Base-by-base conservation (phyloP, 2,113 vertebrate genomes). In the Excalfactoria chinensis region DNA sequence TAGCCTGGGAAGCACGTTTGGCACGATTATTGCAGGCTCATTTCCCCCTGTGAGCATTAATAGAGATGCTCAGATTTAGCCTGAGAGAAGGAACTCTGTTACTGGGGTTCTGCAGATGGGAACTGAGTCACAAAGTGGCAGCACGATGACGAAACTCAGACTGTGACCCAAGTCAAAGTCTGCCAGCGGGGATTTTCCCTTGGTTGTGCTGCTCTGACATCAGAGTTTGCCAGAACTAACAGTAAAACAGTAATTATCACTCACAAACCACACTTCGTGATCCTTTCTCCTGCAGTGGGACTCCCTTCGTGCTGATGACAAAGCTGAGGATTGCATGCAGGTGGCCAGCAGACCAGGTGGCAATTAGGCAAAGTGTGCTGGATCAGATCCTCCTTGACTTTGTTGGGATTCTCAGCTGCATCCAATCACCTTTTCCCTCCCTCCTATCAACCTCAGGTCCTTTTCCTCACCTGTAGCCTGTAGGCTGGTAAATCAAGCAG, bases 241-340 rank as follows among this genome's bases (percentile, higher is more conserved):
- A 34, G 10, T 1, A 41, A 56, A 49, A 48, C 44, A 49, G n/a
- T 21, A 46, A 34, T 44, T 53, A 12, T 23, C 41, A 4, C 8
- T 72, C 59, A 35, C n/a, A 73, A 59, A 49, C 35, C 9, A 5
- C 34, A 17, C 3, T 59, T 69, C 67, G 2, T 22, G 21, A 14
- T 28, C 37, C 34, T 73, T 87, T 73, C 55, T 63, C 34, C 55
- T 3, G 4, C 23, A 55, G 25, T 63, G 55, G 6, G 43, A 85
- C 76, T 79, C 49, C 28, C 49, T 48, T 44, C 30, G 48, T 2
- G 6, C n/a, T 28, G 26, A 32, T 2, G 7, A 13, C 1, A 0
- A 4, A 69, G 67, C 44, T 55, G n/a, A 75, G 62, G 56, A 8
- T 23, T 1, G 0, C 0, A 0, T 26, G 28, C 30, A 55, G 67